Evolutionary conservation across 1,140 invertebrate species (phyloP), one percentile per base, ranked within the genome.

Genomic region (Aphidius gifuensis): DNA sequence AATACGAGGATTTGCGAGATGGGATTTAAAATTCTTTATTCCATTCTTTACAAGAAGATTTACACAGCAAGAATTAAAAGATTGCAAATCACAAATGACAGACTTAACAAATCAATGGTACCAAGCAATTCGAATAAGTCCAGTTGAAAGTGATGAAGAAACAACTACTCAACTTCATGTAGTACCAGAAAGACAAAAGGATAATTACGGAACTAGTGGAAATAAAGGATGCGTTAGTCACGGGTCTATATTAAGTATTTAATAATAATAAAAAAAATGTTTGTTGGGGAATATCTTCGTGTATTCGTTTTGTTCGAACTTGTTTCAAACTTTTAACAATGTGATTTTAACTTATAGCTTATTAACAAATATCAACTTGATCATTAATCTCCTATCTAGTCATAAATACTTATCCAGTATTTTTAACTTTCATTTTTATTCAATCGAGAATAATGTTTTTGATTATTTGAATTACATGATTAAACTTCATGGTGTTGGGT

Each of bases 71-170:
- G 94, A 98, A 83, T 78, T 98, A 51, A 93, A 93, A 74, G 94
- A 97, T 78, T 96, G 95, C 71, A 93, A 94, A 74, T 94, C 90
- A 53, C 94, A 97, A 82, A 97, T 98, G 94, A 93, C 92, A 6
- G 92, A 94, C 80, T 81, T 98, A 51, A 96, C 94, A 2, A 96
- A 96, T 75, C 92, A 97, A 75, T 98, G 95, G 95, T 97, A 97
- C 81, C 92, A 97, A 76, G 94, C 93, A 0, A 93, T 96, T 62
- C 83, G 92, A 60, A 91, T 93, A 70, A 91, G 90, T 62, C 89
- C 90, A 2, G 78, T 88, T 47, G 89, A 92, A 69, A 86, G 85
- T 11, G 86, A 88, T 60, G 86, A 87, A 50, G 87, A 88, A 65
- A 62, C 73, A 9, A 77, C 74, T 23, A 72, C 74, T 40, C 76